phyloP scores from a whole-genome alignment of 2,113 vertebrate species.

The Abramis brama region DNA sequence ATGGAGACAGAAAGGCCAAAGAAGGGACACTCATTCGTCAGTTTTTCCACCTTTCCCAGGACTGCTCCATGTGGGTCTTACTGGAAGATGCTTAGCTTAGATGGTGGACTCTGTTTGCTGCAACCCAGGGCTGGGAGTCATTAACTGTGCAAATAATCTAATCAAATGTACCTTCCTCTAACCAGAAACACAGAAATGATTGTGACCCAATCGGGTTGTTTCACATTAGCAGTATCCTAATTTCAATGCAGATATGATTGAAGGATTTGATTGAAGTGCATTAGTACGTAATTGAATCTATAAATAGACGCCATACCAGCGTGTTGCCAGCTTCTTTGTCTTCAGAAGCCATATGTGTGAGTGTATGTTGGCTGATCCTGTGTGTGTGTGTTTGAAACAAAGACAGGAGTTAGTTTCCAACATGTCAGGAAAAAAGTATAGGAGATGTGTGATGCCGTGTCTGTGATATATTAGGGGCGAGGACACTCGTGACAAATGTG shows the following conservation, averaged over 20 bases:
- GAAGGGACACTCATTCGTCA: slow-evolving; percentile 22
- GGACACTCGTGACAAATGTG: no score
- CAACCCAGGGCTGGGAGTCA: slow-evolving; percentile 12
- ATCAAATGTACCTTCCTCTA: slow-evolving; percentile 6
- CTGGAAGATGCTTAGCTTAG: neutral
- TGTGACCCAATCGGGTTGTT: neutral
- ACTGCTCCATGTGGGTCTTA: slow-evolving; percentile 20
- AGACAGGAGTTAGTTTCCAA: no score
- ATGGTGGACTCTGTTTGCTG: slow-evolving; percentile 14
- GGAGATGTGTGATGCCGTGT: no score
- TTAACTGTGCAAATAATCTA: slow-evolving; percentile 33
- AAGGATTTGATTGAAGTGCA: neutral
- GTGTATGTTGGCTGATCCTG: no score
- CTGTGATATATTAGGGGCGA: no score
- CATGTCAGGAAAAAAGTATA: no score
- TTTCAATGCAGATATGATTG: neutral
- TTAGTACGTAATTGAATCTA: no score
- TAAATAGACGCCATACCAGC: no score
- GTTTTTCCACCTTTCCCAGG: neutral
- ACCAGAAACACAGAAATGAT: slow-evolving; percentile 19
- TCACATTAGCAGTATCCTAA: neutral
- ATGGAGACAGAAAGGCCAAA: slow-evolving; percentile 33
- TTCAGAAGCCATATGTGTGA: no score
- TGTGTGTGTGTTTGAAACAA: no score
- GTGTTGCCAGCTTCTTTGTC: no score